Evolutionary conservation across 2,888 invertebrate genomes (phyloP).

Genomic region (Elegia similella): DNA sequence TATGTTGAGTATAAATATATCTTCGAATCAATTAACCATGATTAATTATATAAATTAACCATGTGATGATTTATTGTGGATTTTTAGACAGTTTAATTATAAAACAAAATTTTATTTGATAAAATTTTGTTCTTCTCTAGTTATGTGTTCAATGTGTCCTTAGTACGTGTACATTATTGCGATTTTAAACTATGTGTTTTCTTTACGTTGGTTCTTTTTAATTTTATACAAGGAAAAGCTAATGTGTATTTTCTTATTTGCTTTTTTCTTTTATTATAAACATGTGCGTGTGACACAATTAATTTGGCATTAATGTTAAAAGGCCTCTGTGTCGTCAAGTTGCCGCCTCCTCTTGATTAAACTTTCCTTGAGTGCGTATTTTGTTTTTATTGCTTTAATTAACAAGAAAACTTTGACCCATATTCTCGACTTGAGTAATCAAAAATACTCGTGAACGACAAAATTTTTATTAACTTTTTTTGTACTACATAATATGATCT

Average conservation of each 20-base stretch:
- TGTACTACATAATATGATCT: neutral
- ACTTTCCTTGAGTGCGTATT: neutral
- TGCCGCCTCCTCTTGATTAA: neutral
- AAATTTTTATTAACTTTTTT: neutral
- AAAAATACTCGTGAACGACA: neutral
- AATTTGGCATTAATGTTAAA: neutral
- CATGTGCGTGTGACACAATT: neutral
- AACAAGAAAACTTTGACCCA: neutral
- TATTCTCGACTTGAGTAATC: neutral
- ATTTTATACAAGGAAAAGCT: neutral
- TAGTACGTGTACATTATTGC: no score
- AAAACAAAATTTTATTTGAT: no score
- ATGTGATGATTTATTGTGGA: no score
- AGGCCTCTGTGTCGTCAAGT: neutral
- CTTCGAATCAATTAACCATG: no score
- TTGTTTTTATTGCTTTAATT: constrained; percentile 9
- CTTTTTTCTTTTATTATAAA: neutral
- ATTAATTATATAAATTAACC: no score
- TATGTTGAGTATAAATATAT: no score
- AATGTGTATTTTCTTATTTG: neutral
- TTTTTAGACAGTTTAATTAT: no score
- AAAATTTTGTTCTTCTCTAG: no score
- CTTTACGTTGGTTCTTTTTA: no score
- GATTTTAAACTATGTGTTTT: no score
- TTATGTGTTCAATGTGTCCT: no score